Conservation (phyloP, 2,797 vertebrate genomes). For the Coranthus polyacanthus region DNA sequence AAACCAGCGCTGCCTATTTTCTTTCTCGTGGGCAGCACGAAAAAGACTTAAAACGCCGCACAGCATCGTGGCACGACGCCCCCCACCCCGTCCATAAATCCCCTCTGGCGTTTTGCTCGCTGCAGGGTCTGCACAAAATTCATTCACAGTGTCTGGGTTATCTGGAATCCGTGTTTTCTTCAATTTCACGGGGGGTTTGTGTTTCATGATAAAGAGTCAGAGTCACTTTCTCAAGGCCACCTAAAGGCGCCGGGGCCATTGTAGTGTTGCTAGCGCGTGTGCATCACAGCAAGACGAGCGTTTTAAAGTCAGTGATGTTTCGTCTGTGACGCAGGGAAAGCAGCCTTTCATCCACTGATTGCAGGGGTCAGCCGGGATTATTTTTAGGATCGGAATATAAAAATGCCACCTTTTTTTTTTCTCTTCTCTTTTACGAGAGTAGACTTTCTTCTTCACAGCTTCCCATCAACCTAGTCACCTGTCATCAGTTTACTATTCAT, state of each 20-base stretch:
- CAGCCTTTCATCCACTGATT: conserved; percentile 11
- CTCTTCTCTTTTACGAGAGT: not conserved
- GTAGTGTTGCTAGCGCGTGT: conserved; percentile 18
- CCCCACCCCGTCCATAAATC: conserved; percentile 67
- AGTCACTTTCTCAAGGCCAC: conserved; percentile 51
- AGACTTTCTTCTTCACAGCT: conserved; percentile 9
- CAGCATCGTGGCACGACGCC: conserved; percentile 55
- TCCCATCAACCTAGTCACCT: conserved; percentile 23
- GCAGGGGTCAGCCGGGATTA: conserved; percentile 39
- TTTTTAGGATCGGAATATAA: conserved; percentile 36
- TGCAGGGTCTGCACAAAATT: conserved; percentile 34
- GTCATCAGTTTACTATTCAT: conserved; percentile 12
- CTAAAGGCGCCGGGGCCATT: conserved; percentile 33
- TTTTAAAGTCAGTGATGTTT: not conserved
- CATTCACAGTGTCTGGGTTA: conserved; percentile 55
- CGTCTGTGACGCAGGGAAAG: conserved; percentile 5
- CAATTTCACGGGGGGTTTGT: conserved; percentile 68
- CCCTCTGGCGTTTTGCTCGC: conserved; percentile 54
- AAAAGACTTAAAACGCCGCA: conserved; percentile 51
- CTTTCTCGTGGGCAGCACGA: conserved; percentile 47
- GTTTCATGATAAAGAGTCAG: conserved; percentile 63
- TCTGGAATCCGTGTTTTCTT: conserved; percentile 64
- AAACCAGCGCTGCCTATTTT: conserved; percentile 43
- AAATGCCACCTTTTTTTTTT: conserved; percentile 2
- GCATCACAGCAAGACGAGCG: conserved; percentile 25